Evolutionary conservation across 2,113 vertebrate genomes (phyloP), one percentile per base, ranked within the genome.

Genomic region (Poicephalus meyeri): DNA sequence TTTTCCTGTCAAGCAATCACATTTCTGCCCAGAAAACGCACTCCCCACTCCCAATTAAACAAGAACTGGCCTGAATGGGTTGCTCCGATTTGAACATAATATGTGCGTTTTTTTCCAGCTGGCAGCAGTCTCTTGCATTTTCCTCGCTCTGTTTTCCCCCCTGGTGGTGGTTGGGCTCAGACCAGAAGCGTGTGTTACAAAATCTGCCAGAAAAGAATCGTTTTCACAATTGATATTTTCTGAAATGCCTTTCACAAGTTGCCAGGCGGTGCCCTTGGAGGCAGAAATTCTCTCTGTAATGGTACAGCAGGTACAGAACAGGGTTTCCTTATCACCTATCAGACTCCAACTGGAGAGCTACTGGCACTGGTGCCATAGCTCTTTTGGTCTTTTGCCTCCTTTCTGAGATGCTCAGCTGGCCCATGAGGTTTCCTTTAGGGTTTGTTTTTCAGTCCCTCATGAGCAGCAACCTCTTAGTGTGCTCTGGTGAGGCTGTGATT

Each of bases 161-260:
- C 16, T 3, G 1, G 80, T 88, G 80, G 35, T 84, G 61, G 31
- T 91, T 96, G 92, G 78, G 61, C 39, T 93, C 69, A 96, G 88
- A 71, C 47, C 69, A 89, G 79, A 88, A 89, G 61, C 26, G 19
- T 74, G 81, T 46, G 41, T 33, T 93, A 35, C 49, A 89, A 86
- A 93, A 93, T 91, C 90, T 91, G 61, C 65, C 82, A 91, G 86
- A 80, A 92, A 78, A 91, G 78, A 80, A 83, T 35, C 64, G 33
- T 88, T 94, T 93, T 92, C 47, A 74, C 28, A 78, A 49, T 35
- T 78, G 55, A 8, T 84, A 35, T 68, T 91, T 91, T 86, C 86
- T 58, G 78, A 74, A 95, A 79, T 56, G n/a, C 61, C 26, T 86
- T 93, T 85, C 39, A 58, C 64, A 74, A 29, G 1, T 19, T 52